Evolutionary conservation across 1,140 invertebrate species (phyloP).

Genomic region (Drosophila azteca): DNA sequence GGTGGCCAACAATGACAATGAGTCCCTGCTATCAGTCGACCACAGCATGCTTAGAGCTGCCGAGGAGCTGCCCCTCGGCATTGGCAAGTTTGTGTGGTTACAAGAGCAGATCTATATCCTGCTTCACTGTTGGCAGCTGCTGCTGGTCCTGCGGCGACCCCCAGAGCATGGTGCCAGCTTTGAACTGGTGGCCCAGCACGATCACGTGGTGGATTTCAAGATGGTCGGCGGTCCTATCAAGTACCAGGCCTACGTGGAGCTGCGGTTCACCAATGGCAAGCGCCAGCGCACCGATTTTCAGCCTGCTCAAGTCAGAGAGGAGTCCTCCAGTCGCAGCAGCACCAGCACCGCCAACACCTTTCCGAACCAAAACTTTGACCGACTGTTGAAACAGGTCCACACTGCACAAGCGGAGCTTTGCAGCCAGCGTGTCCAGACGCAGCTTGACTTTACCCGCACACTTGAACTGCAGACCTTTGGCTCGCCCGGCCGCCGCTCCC

Average conservation of each 20-base stretch:
- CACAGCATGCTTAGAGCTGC: conserved; percentile 46
- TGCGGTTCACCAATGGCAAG: conserved; percentile 50
- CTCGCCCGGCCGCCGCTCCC: conserved; percentile 42
- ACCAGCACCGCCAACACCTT: not conserved
- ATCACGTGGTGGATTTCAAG: conserved; percentile 25
- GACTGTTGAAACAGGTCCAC: conserved; percentile 47
- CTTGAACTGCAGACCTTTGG: conserved; percentile 47
- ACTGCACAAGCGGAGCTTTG: conserved; percentile 43
- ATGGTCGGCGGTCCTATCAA: conserved; percentile 42
- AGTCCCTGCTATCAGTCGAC: conserved; percentile 8
- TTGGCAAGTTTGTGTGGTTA: conserved; percentile 61
- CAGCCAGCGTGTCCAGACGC: conserved; percentile 46
- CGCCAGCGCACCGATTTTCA: conserved; percentile 57
- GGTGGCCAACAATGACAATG: not conserved
- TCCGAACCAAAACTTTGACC: conserved; percentile 23
- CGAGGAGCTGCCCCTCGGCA: conserved; percentile 45
- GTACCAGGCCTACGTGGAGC: conserved; percentile 60
- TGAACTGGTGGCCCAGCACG: conserved; percentile 37
- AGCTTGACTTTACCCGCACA: conserved; percentile 36
- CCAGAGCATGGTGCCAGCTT: conserved; percentile 36
- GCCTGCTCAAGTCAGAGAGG: not conserved
- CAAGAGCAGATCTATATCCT: conserved; percentile 48
- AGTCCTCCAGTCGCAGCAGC: not conserved
- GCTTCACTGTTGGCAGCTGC: conserved; percentile 52
- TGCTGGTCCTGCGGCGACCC: conserved; percentile 54